Evolutionary conservation across 2,113 vertebrate species (phyloP).

Genomic region (Gulo gulo): DNA sequence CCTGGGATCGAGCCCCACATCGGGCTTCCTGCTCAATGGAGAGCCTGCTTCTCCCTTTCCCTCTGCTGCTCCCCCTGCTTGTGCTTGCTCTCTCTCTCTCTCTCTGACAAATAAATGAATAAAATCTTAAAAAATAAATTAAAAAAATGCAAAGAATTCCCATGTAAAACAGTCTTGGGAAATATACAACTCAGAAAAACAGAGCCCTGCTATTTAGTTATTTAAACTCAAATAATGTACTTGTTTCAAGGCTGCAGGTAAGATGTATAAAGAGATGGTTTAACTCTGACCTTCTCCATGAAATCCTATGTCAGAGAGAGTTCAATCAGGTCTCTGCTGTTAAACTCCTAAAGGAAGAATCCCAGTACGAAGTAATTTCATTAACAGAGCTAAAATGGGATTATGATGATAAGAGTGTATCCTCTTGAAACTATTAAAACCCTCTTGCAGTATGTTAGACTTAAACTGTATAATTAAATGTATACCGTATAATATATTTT

Average conservation of each 20-base stretch:
- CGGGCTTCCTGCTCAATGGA: too few relatives aligned
- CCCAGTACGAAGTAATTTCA: neutral
- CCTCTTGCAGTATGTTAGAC: neutral
- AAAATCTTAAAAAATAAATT: too few relatives aligned
- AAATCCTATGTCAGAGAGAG: neutral
- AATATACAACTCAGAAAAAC: neutral
- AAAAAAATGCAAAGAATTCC: neutral
- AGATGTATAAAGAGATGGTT: neutral
- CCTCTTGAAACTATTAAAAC: neutral
- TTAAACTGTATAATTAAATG: neutral
- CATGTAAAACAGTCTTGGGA: neutral
- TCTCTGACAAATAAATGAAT: too few relatives aligned
- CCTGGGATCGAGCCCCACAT: too few relatives aligned
- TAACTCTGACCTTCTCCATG: neutral
- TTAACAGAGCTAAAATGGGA: neutral
- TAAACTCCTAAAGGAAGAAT: neutral
- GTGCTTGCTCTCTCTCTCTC: too few relatives aligned
- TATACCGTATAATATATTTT: neutral
- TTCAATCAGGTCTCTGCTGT: neutral
- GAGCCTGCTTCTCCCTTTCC: too few relatives aligned
- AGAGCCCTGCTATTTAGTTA: neutral
- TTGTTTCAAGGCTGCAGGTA: neutral
- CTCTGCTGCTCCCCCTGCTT: too few relatives aligned
- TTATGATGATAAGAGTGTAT: neutral
- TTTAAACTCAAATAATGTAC: neutral